Percentiles rank a stretch among this genome's conserved stretches.
phyloP scores from a whole-genome alignment of 1,140 invertebrate genomes.

The Magallana angulata region DNA sequence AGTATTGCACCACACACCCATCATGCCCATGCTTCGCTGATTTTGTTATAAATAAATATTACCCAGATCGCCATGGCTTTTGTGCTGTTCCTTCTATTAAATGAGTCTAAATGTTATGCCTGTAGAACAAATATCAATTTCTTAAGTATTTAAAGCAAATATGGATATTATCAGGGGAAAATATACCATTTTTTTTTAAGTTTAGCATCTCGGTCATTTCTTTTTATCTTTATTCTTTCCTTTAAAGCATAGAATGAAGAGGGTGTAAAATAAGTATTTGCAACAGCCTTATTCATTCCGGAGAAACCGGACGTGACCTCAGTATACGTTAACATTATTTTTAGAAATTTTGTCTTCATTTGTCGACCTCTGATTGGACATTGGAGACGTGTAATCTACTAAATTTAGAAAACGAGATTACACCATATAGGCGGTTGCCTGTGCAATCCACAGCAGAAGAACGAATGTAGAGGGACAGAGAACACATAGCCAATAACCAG shows the following conservation, averaged over 20 bases:
- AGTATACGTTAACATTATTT: background rate
- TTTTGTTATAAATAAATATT: slow-evolving; percentile 7
- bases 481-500: slow-evolving; percentile 44
- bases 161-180: background rate
- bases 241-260: background rate
- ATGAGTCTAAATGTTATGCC: background rate
- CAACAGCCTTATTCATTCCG: background rate
- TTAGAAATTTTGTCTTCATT: background rate
- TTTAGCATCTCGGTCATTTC: background rate
- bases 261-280: too few relatives aligned
- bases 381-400: slow-evolving; percentile 47
- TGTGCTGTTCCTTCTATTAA: background rate
- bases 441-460: slow-evolving; percentile 41
- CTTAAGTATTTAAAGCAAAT: background rate
- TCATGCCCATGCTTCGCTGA: background rate
- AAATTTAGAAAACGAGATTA: slow-evolving; percentile 64
- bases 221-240: background rate
- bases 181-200: background rate
- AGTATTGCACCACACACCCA: background rate
- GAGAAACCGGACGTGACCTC: background rate
- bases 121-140: background rate
- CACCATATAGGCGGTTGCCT: slow-evolving; percentile 61
- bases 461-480: slow-evolving; percentile 52
- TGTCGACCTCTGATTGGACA: slow-evolving; percentile 12
- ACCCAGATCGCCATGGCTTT: background rate